Evolutionary conservation across 2,113 vertebrate genomes (phyloP), one percentile per base, ranked within the genome.

Genomic region (Pipra filicauda): DNA sequence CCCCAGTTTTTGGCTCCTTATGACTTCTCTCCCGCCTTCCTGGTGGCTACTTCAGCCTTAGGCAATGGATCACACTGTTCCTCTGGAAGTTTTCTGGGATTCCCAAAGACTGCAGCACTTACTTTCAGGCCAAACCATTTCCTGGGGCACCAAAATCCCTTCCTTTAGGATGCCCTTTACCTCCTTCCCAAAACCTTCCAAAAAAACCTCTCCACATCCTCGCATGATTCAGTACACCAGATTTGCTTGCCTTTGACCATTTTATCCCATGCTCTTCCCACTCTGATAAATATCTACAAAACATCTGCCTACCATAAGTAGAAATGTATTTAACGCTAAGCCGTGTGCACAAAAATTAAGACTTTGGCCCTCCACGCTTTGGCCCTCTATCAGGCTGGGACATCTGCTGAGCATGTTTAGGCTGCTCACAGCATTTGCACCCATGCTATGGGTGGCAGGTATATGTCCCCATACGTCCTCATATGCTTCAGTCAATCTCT

Each of bases 1-100:
- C 2, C 6, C 2, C 0, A 1, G n/a, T 65, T 94, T 23, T 59
- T 35, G 33, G 17, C 35, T 82, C 48, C 11, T 78, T 5, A 0
- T 7, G 2, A 49, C 78, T 85, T 76, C 35, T 75, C 35, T 41
- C 22, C 58, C 58, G 43, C 33, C 48, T 75, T 48, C 17, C 31
- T 58, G 5, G 17, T 72, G 43, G 51, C 57, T 48, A 27, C 33
- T 52, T 78, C 41, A 81, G 41, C 57, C 31, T 82, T 44, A 64
- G 52, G 16, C 43, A 66, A 44, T 10, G 21, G 41, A 46, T 67
- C 22, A 58, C 72, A 27, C 15, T 5, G 22, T 37, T 87, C 37
- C 43, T 66, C 64, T 61, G 30, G 54, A 87, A 80, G 54, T 13
- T 69, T 89, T 81, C 54, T 73, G 33, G 17, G 9, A 5, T 48